Evolutionary conservation across 2,888 invertebrate species (phyloP).

Genomic region (Thymelicus acteon): DNA sequence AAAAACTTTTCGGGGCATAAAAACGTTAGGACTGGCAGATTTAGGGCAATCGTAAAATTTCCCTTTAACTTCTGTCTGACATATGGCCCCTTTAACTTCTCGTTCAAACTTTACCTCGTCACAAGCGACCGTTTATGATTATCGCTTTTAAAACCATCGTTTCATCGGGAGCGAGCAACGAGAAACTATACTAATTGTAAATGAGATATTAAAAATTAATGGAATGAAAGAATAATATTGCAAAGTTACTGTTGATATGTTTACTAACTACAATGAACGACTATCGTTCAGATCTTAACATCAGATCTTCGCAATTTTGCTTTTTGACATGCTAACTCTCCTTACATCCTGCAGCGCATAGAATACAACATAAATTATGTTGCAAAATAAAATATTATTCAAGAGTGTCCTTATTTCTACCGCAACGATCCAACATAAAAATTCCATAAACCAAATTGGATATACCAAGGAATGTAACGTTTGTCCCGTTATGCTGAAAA

Average conservation of each 20-base stretch:
- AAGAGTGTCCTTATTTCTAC: slow-evolving; percentile 5
- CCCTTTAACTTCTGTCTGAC: slow-evolving; percentile 33
- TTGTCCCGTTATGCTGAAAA: slow-evolving; percentile 20
- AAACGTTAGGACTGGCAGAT: slow-evolving; percentile 32
- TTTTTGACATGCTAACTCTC: not conserved
- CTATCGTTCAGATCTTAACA: too few species aligned
- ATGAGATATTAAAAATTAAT: too few species aligned
- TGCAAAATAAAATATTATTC: slow-evolving; percentile 1
- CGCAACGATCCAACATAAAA: slow-evolving; percentile 11
- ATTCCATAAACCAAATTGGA: slow-evolving; percentile 24
- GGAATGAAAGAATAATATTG: too few species aligned
- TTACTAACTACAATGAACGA: too few species aligned
- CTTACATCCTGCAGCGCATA: not conserved
- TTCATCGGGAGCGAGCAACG: not conserved
- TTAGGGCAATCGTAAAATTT: slow-evolving; percentile 36
- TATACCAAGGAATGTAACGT: slow-evolving; percentile 23
- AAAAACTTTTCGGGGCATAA: slow-evolving; percentile 30
- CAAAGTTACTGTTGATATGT: too few species aligned
- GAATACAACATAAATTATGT: not conserved
- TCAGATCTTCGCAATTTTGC: too few species aligned
- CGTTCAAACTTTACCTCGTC: slow-evolving; percentile 33
- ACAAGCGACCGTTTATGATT: slow-evolving; percentile 26
- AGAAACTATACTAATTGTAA: not conserved
- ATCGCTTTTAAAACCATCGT: slow-evolving; percentile 15
- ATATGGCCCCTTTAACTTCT: slow-evolving; percentile 27